Conservation (phyloP, 2,888 invertebrate species). For the Spodoptera picta region DNA sequence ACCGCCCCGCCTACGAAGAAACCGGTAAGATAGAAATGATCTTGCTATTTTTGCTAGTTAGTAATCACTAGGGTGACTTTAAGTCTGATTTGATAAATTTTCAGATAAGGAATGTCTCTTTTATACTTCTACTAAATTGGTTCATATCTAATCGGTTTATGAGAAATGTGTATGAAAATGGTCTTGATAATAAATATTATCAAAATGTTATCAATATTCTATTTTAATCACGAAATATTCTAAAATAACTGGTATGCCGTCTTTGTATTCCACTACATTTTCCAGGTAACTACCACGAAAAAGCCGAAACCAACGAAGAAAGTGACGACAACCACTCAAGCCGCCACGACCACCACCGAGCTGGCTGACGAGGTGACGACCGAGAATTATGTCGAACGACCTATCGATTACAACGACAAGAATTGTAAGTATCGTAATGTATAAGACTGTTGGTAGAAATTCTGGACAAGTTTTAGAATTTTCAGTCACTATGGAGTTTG, state of each 20-base stretch:
- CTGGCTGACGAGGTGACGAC: slow-evolving; percentile 79
- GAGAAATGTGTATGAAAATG: too few species aligned
- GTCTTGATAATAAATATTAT: too few species aligned
- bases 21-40: slow-evolving; percentile 67
- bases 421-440: slow-evolving; percentile 70
- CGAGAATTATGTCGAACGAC: slow-evolving; percentile 74
- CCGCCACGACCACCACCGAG: slow-evolving; percentile 75
- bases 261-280: slow-evolving; percentile 61
- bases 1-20: slow-evolving; percentile 73
- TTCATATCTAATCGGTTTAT: too few species aligned
- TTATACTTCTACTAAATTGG: too few species aligned
- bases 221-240: not conserved
- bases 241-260: slow-evolving; percentile 51
- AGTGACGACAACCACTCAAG: slow-evolving; percentile 76
- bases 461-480: too few species aligned
- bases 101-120: too few species aligned
- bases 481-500: too few species aligned
- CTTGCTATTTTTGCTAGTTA: too few species aligned
- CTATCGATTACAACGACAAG: slow-evolving; percentile 77
- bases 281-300: slow-evolving; percentile 81
- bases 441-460: too few species aligned
- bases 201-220: too few species aligned
- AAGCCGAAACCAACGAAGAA: slow-evolving; percentile 75
- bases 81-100: too few species aligned
- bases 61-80: too few species aligned